phyloP scores from a whole-genome alignment of 92 coral and sea anemone species.

The Porites cylindrica region DNA sequence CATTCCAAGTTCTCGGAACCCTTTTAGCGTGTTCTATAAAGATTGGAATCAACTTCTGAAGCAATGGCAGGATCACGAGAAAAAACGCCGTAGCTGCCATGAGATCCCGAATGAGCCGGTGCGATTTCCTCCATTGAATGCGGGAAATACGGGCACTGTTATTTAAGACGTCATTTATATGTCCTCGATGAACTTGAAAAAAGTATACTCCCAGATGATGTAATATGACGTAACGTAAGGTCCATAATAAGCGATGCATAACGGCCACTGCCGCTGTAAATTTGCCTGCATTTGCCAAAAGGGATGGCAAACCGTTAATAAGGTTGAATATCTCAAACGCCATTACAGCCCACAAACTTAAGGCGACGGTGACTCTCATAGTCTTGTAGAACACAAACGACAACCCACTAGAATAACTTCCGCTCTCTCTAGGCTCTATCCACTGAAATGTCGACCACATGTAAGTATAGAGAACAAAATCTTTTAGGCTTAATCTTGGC shows the following conservation, averaged over 20 bases:
- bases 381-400: slow-evolving; percentile 43
- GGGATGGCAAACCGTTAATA: slow-evolving; percentile 45
- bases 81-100: slow-evolving; percentile 61
- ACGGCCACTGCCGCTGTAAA: slow-evolving; percentile 68
- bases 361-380: slow-evolving; percentile 47
- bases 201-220: slow-evolving; percentile 64
- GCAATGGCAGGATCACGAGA: slow-evolving; percentile 50
- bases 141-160: slow-evolving; percentile 39
- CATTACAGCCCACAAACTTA: slow-evolving; percentile 55
- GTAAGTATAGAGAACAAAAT: slow-evolving; percentile 40
- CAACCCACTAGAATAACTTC: slow-evolving; percentile 21
- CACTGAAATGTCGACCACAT: slow-evolving; percentile 73
- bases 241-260: slow-evolving; percentile 67
- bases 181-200: slow-evolving; percentile 42
- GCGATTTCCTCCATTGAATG: slow-evolving; percentile 24
- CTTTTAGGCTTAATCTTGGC: slow-evolving; percentile 24
- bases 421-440: slow-evolving; percentile 62
- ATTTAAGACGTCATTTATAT: slow-evolving; percentile 43
- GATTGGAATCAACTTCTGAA: slow-evolving; percentile 67
- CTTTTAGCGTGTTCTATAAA: slow-evolving; percentile 47
- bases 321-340: slow-evolving; percentile 60
- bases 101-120: slow-evolving; percentile 49
- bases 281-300: slow-evolving; percentile 31
- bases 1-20: slow-evolving; percentile 61
- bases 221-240: slow-evolving; percentile 56